Percentiles rank a stretch among this genome's conserved stretches.
Evolutionary conservation across 2,888 invertebrate genomes (phyloP).

Genomic region (Euspilapteryx auroguttella): DNA sequence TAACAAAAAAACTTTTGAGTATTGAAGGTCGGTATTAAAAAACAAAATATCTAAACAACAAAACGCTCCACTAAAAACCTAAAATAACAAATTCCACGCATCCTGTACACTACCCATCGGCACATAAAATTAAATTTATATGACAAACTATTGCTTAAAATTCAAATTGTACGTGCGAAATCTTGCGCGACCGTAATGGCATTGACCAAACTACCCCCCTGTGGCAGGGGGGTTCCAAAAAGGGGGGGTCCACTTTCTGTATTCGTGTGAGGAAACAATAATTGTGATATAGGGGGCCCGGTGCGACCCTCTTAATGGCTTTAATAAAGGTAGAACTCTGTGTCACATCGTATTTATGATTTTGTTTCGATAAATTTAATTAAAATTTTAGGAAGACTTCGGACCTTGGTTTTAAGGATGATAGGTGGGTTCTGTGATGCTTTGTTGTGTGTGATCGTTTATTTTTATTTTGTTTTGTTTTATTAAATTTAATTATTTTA

Average conservation of each 20-base stretch:
- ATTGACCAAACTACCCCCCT: slow-evolving; percentile 39
- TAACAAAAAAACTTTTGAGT: too few species aligned
- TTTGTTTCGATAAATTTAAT: slow-evolving; percentile 56
- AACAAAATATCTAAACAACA: slow-evolving; percentile 8
- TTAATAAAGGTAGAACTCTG: slow-evolving; percentile 55
- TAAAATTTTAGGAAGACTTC: slow-evolving; percentile 56
- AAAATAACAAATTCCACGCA: too few species aligned
- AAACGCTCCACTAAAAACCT: too few species aligned
- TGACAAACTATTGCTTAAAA: slow-evolving; percentile 61
- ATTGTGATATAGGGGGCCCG: slow-evolving; percentile 34
- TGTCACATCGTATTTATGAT: slow-evolving; percentile 48
- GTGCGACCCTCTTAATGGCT: slow-evolving; percentile 42
- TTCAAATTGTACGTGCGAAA: slow-evolving; percentile 57
- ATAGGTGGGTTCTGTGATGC: too few species aligned
- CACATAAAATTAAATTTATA: slow-evolving; percentile 53
- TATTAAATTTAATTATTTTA: too few species aligned
- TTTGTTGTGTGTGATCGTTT: too few species aligned
- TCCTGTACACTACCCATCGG: too few species aligned
- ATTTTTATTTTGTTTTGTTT: too few species aligned
- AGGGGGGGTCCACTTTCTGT: slow-evolving; percentile 11
- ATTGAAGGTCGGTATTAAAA: too few species aligned
- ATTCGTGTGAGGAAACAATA: slow-evolving; percentile 41
- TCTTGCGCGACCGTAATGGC: slow-evolving; percentile 52
- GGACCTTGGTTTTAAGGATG: too few species aligned
- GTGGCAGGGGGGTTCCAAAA: slow-evolving; percentile 8